Conservation (phyloP, 2,888 invertebrate genomes). For the Operophtera brumata region DNA sequence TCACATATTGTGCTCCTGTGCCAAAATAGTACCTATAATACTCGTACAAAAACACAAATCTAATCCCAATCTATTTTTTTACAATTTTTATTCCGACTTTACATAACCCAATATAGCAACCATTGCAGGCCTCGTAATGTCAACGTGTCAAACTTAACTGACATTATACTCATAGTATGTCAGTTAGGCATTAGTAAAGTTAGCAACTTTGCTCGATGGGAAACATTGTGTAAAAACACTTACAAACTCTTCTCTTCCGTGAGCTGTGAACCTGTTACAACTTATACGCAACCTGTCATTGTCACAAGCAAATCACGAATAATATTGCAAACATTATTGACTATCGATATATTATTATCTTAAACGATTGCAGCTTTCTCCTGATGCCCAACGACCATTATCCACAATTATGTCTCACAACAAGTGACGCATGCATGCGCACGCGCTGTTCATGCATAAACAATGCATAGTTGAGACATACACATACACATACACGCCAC, state of each 20-base stretch:
- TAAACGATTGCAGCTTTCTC: slow-evolving; percentile 12
- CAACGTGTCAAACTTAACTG: background rate
- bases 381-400: slow-evolving; percentile 9
- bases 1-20: no score
- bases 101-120: no score
- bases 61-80: no score
- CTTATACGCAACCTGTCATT: background rate
- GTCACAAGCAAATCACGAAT: background rate
- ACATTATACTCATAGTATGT: background rate
- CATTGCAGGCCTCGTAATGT: background rate
- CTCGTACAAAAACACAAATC: no score
- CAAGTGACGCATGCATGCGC: slow-evolving; percentile 13
- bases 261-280: background rate
- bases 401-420: slow-evolving; percentile 3
- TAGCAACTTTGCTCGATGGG: no score
- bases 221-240: background rate
- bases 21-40: no score
- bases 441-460: slow-evolving; percentile 15
- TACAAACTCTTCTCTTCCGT: background rate
- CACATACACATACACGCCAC: background rate
- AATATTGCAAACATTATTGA: background rate
- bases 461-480: slow-evolving; percentile 19
- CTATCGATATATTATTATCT: slow-evolving; percentile 4
- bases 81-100: no score
- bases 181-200: no score